A percentile compares a stretch with the other conserved stretches of the same genome.
phyloP scores from a whole-genome alignment of 1,140 invertebrate species.

The Polypedilum vanderplanki region DNA sequence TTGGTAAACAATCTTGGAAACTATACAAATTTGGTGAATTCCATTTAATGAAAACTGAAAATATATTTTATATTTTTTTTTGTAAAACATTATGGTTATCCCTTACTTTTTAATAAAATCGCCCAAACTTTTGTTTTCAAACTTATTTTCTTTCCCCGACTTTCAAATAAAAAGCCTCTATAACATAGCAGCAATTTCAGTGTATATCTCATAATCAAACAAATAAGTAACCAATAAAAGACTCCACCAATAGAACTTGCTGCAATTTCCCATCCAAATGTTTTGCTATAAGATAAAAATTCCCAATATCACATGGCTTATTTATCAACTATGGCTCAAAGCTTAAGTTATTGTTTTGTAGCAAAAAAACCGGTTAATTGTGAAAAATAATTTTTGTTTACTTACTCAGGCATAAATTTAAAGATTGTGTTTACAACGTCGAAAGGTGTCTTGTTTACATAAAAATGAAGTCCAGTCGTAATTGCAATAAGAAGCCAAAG shows the following conservation, averaged over 20 bases:
- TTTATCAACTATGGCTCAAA: too few relatives aligned
- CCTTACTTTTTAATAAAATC: conserved; percentile 53
- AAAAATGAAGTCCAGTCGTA: conserved; percentile 54
- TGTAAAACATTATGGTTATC: neutral
- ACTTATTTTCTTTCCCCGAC: conserved; percentile 61
- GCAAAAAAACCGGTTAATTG: too few relatives aligned
- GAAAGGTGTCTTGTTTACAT: conserved; percentile 68
- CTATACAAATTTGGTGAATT: conserved; percentile 89
- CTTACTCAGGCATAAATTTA: conserved; percentile 57
- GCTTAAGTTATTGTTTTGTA: too few relatives aligned
- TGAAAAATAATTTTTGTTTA: neutral
- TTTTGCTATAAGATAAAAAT: conserved; percentile 51
- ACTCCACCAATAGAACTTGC: conserved; percentile 67
- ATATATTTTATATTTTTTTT: neutral
- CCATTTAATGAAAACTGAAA: conserved; percentile 62
- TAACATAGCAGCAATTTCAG: conserved; percentile 87
- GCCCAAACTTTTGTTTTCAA: conserved; percentile 77
- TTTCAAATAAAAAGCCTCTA: conserved; percentile 98
- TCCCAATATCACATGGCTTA: too few relatives aligned
- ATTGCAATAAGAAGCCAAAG: conserved; percentile 67
- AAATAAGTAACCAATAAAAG: conserved; percentile 69
- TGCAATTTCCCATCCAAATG: conserved; percentile 60
- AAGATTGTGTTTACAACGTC: conserved; percentile 59
- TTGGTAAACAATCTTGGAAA: conserved; percentile 91
- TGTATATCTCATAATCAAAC: conserved; percentile 73